Conservation (phyloP, 2,797 vertebrate genomes). For the Gallinago stenura region DNA sequence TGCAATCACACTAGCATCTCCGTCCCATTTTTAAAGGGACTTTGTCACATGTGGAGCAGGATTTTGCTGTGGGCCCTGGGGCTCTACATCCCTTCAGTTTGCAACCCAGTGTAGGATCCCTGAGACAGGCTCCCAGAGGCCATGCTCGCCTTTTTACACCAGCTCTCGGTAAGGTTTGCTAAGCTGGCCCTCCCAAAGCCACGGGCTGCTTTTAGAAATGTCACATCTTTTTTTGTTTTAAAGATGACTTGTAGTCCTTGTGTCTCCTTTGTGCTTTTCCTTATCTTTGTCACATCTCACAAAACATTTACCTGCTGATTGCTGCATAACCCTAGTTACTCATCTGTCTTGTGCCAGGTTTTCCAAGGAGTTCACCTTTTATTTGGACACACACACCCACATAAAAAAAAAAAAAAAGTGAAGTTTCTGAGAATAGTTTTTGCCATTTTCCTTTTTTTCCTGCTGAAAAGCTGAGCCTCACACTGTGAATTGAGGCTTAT, state of each 20-base stretch:
- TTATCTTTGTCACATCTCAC: accelerated
- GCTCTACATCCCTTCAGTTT: not conserved
- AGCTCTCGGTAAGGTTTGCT: not conserved
- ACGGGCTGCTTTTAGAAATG: not conserved
- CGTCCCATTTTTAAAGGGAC: not conserved
- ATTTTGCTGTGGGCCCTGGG: not conserved
- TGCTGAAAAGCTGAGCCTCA: not conserved
- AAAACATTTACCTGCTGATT: not conserved
- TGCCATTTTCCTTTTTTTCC: not conserved
- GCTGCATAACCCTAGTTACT: not conserved
- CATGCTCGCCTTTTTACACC: not conserved
- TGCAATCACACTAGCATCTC: not conserved
- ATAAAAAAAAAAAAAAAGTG: accelerated
- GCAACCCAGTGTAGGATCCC: not conserved
- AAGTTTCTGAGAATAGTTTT: not conserved
- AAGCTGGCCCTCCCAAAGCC: not conserved
- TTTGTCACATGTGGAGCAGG: not conserved
- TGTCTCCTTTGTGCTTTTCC: not conserved
- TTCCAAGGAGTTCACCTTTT: not conserved
- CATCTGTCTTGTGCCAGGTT: not conserved
- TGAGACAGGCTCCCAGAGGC: not conserved
- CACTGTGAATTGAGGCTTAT: not conserved
- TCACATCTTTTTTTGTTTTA: too few relatives aligned
- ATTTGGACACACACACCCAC: not conserved
- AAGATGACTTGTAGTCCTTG: accelerated